A percentile compares a stretch with the other conserved stretches of the same genome.
Evolutionary conservation across 1,140 invertebrate genomes (phyloP).

Genomic region (Drosophila lini): DNA sequence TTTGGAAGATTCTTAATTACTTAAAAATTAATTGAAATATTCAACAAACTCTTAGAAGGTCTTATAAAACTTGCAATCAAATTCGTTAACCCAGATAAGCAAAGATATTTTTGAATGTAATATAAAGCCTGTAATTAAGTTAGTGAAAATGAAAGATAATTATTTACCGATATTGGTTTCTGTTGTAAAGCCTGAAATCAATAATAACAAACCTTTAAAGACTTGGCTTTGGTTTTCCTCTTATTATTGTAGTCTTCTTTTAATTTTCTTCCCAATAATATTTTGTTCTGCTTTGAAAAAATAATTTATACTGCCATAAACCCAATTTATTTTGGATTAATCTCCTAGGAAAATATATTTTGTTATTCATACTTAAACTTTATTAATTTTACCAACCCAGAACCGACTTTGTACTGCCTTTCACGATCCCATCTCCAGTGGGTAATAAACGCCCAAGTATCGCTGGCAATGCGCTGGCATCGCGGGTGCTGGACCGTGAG

Average conservation of each 20-base stretch:
- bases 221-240: no score
- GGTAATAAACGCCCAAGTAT: conserved; percentile 1
- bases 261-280: background rate
- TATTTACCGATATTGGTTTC: background rate
- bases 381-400: background rate
- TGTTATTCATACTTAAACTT: background rate
- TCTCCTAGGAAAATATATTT: background rate
- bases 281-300: background rate
- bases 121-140: background rate
- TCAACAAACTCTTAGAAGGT: no score
- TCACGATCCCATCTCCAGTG: conserved; percentile 28
- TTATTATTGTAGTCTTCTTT: background rate
- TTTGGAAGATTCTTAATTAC: no score
- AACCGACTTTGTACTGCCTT: background rate
- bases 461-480: conserved; percentile 16
- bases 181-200: background rate
- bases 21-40: background rate
- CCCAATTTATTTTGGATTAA: background rate
- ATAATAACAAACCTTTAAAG: background rate
- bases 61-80: no score
- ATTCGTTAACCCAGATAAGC: background rate
- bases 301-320: background rate
- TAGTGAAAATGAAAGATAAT: background rate
- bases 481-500: conserved; percentile 62
- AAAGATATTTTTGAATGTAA: no score